Evolutionary conservation across 1,140 invertebrate species (phyloP).

Genomic region (Eriocheir sinensis): DNA sequence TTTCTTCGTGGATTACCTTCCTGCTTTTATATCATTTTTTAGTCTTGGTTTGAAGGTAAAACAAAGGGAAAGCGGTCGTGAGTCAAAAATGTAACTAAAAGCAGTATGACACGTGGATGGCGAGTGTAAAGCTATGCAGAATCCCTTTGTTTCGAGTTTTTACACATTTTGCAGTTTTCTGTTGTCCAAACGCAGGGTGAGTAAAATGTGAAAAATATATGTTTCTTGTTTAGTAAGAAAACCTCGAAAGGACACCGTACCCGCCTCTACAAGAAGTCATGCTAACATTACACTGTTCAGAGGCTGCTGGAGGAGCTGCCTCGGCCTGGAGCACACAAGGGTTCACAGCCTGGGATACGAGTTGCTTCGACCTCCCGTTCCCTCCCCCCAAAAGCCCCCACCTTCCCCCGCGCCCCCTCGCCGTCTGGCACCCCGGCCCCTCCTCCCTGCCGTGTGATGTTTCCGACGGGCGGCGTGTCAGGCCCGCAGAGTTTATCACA

Average conservation of each 20-base stretch:
- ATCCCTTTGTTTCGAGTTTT: not conserved
- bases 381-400: not conserved
- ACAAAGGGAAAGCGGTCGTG: too few relatives aligned
- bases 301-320: not conserved
- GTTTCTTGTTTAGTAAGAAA: not conserved
- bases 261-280: not conserved
- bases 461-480: slow-evolving; percentile 58
- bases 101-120: not conserved
- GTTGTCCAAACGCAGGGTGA: not conserved
- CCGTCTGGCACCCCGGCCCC: not conserved
- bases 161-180: not conserved
- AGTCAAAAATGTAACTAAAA: too few relatives aligned
- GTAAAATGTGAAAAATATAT: not conserved
- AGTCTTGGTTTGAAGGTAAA: too few relatives aligned
- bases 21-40: too few relatives aligned
- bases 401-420: not conserved
- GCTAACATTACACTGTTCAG: not conserved
- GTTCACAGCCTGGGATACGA: slow-evolving; percentile 22
- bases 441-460: slow-evolving; percentile 56
- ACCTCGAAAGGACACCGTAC: not conserved
- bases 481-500: slow-evolving; percentile 53
- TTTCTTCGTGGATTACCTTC: too few relatives aligned
- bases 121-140: not conserved
- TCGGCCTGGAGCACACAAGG: not conserved
- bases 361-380: not conserved